phyloP scores from a whole-genome alignment of 2,888 invertebrate genomes.

The Phlogophora meticulosa region DNA sequence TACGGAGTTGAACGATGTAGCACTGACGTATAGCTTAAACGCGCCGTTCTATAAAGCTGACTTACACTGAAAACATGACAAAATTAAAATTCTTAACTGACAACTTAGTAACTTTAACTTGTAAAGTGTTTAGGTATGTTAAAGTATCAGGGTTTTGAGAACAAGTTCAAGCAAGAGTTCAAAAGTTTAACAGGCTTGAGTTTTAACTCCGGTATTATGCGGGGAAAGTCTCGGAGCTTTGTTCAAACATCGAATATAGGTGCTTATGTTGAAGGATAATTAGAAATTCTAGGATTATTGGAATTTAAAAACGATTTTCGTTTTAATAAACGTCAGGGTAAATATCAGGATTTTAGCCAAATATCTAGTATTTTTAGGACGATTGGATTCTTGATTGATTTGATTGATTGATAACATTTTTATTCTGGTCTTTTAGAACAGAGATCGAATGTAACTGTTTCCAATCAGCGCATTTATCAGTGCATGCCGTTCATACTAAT shows the following conservation, averaged over 20 bases:
- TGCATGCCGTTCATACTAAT: no score
- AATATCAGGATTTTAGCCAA: no score
- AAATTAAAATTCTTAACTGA: slow-evolving; percentile 64
- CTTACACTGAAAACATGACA: slow-evolving; percentile 89
- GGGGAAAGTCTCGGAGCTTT: slow-evolving; percentile 10
- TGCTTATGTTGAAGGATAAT: not conserved
- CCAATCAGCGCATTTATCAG: no score
- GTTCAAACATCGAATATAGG: slow-evolving; percentile 21
- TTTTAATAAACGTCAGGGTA: no score
- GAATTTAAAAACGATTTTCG: no score
- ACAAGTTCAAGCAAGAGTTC: slow-evolving; percentile 52
- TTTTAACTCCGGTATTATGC: slow-evolving; percentile 50
- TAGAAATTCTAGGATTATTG: no score
- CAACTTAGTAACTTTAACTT: slow-evolving; percentile 52
- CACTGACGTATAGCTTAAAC: slow-evolving; percentile 92
- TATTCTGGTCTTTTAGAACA: no score
- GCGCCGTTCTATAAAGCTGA: slow-evolving; percentile 93
- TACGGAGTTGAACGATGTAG: slow-evolving; percentile 93
- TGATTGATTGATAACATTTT: no score
- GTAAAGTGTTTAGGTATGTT: slow-evolving; percentile 55
- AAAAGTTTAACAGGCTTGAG: slow-evolving; percentile 51
- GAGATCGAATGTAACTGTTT: no score
- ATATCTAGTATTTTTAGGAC: no score
- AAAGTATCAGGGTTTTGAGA: slow-evolving; percentile 60
- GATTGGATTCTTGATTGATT: no score